Percentiles rank a stretch among this genome's conserved stretches.
Conservation (phyloP, 1,140 invertebrate genomes). For the Nylanderia fulva region DNA sequence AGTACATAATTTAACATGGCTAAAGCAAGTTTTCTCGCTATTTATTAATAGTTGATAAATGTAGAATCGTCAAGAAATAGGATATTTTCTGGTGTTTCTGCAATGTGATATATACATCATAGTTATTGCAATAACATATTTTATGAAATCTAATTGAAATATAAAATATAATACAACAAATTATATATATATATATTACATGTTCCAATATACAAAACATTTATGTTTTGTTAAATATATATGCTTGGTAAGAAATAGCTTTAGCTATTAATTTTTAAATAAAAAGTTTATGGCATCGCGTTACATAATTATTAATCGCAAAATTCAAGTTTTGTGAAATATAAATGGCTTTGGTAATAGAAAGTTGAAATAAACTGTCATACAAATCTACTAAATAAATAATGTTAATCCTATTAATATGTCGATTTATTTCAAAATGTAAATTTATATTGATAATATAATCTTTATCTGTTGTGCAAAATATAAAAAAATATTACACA, state of each 20-base stretch:
- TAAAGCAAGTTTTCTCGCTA: conserved; percentile 23
- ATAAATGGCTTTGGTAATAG: conserved; percentile 28
- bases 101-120: conserved; percentile 36
- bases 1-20: conserved; percentile 60
- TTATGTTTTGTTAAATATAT: background rate
- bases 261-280: conserved; percentile 22
- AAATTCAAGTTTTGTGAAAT: conserved; percentile 3
- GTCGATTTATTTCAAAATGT: conserved; percentile 41
- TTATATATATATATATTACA: conserved; percentile 33
- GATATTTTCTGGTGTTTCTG: conserved; percentile 33
- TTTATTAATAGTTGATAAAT: background rate
- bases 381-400: conserved; percentile 51
- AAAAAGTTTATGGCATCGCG: conserved; percentile 22
- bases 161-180: conserved; percentile 21
- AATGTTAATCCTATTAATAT: conserved; percentile 22
- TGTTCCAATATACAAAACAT: conserved; percentile 15
- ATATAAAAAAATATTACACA: conserved; percentile 36
- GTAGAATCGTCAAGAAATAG: conserved; percentile 27
- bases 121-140: conserved; percentile 43
- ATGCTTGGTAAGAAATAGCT: background rate
- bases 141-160: conserved; percentile 25
- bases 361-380: conserved; percentile 47
- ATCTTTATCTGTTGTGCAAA: background rate
- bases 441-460: conserved; percentile 55
- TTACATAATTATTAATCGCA: conserved; percentile 39